These are phyloP conservation scores for Alethe castanea DNA, from an alignment of 2,113 vertebrate genomes.

Conservation along the genomic window DNA sequence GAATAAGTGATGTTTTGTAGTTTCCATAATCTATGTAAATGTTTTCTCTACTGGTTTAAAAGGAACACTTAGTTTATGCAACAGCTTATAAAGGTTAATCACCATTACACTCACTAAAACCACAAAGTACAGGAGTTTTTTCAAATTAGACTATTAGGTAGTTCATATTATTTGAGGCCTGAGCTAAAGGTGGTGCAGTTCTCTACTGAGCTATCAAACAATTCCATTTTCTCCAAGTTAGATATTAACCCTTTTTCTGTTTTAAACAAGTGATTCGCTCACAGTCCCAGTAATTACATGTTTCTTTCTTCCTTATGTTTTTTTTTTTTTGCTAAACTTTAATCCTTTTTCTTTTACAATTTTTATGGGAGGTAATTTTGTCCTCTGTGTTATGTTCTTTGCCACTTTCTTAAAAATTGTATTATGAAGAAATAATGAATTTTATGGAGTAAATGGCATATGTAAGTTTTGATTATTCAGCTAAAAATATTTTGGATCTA, in stretches of 20 bases:
- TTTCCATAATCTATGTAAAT: neutral
- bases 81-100: neutral
- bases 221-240: neutral
- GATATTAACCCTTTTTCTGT: constrained; percentile 1
- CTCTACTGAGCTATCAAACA: neutral
- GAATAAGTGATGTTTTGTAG: neutral
- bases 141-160: neutral
- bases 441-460: neutral
- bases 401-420: neutral
- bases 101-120: neutral
- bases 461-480: neutral
- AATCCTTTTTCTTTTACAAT: neutral
- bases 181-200: neutral
- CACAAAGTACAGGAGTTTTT: neutral
- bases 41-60: neutral
- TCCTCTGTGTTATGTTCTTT: neutral
- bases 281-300: neutral
- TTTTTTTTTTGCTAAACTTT: neutral
- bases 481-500: neutral
- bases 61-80: neutral
- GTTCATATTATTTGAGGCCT: neutral
- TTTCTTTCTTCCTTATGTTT: neutral
- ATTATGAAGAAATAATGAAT: neutral
- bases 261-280: neutral
- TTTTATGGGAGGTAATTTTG: neutral